Evolutionary conservation across 92 coral and sea anemone species (phyloP).

Genomic region (Desmophyllum pertusum): DNA sequence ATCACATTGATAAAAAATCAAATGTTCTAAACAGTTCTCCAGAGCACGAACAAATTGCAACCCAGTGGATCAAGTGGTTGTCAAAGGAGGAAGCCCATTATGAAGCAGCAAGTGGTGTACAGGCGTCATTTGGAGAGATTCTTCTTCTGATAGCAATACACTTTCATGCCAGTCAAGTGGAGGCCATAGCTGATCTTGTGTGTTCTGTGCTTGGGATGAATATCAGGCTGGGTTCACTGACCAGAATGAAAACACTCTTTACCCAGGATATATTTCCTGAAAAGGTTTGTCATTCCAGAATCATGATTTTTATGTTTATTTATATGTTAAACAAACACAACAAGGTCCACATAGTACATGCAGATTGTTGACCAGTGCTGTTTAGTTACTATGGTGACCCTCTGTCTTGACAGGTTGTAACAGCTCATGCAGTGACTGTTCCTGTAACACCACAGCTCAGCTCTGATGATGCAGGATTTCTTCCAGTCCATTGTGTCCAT

Average conservation of each 20-base stretch:
- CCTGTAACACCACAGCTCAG: slow-evolving; percentile 89
- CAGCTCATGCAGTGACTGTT: slow-evolving; percentile 93
- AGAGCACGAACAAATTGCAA: slow-evolving; percentile 83
- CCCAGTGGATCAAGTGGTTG: slow-evolving; percentile 87
- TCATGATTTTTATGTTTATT: background rate
- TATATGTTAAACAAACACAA: background rate
- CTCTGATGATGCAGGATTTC: slow-evolving; percentile 86
- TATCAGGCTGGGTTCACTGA: slow-evolving; percentile 80
- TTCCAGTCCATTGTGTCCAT: slow-evolving; percentile 95
- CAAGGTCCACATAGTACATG: background rate
- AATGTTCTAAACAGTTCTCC: slow-evolving; percentile 72
- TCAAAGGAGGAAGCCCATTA: slow-evolving; percentile 90
- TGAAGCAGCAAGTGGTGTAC: slow-evolving; percentile 90
- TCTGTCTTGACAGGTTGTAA: slow-evolving; percentile 69
- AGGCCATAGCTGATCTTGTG: slow-evolving; percentile 90
- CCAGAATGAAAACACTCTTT: slow-evolving; percentile 84
- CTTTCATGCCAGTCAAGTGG: slow-evolving; percentile 95
- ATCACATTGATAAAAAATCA: too few species aligned
- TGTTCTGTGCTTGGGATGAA: slow-evolving; percentile 91
- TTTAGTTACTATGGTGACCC: background rate
- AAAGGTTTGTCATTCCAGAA: slow-evolving; percentile 59
- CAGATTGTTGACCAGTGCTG: background rate
- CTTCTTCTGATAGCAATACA: slow-evolving; percentile 91
- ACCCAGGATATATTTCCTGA: slow-evolving; percentile 97
- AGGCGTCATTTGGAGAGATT: slow-evolving; percentile 95